phyloP scores from a whole-genome alignment of 2,888 invertebrate species.

The Dryococelus australis region DNA sequence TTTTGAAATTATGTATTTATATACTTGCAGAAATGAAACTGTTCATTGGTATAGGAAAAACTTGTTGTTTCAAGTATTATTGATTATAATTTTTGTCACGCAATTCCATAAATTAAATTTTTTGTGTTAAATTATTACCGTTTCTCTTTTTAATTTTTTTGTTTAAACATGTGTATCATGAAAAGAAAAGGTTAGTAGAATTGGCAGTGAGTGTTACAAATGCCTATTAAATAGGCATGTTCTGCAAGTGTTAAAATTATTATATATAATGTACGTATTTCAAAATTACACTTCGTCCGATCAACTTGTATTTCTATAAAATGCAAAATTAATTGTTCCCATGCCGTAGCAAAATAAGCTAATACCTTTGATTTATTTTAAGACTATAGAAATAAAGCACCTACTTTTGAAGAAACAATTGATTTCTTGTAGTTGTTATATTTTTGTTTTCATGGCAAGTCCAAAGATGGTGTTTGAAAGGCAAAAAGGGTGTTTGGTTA shows the following conservation, averaged over 20 bases:
- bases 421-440: background rate
- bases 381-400: background rate
- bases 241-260: background rate
- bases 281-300: background rate
- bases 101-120: background rate
- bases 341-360: background rate
- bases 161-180: background rate
- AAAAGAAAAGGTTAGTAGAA: background rate
- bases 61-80: background rate
- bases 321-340: background rate
- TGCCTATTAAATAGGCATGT: background rate
- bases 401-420: background rate
- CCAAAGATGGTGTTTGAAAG: background rate
- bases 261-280: background rate
- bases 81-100: background rate
- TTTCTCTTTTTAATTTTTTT: background rate
- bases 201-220: background rate
- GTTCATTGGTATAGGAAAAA: background rate
- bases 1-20: background rate
- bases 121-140: background rate
- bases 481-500: background rate
- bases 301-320: background rate
- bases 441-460: background rate
- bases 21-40: background rate
- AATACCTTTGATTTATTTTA: background rate